Conservation (phyloP, 2,113 vertebrate genomes). For the Catharus bicknelli region DNA sequence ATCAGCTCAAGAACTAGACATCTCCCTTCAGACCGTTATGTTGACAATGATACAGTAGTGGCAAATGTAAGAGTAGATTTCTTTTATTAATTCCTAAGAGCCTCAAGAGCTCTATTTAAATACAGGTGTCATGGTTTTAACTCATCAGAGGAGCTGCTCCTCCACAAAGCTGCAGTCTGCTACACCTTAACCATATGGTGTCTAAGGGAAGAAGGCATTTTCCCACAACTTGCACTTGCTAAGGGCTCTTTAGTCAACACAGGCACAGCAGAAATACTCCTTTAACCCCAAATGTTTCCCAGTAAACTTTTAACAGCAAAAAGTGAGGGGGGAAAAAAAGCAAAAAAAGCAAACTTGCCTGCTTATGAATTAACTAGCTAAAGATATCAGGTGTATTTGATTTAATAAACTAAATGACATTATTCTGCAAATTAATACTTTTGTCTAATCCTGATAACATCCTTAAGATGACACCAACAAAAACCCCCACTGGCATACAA, state of each 20-base stretch:
- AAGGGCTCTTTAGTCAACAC: not conserved
- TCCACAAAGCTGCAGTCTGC: not conserved
- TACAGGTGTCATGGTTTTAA: not conserved
- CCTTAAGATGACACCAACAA: not conserved
- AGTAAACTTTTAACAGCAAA: not conserved
- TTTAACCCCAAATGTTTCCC: not conserved
- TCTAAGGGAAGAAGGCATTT: not conserved
- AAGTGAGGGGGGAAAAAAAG: accelerated
- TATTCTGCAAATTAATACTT: not conserved
- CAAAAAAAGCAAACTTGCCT: not conserved
- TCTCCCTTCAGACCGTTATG: not conserved
- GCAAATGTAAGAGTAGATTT: not conserved
- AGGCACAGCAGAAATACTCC: not conserved
- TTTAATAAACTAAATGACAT: not conserved
- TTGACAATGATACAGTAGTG: not conserved
- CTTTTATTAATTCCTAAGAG: not conserved
- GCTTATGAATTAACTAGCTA: not conserved
- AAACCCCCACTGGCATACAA: accelerated
- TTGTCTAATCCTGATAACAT: not conserved
- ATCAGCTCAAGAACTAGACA: not conserved
- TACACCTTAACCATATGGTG: accelerated
- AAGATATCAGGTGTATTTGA: not conserved
- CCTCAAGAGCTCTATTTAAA: not conserved
- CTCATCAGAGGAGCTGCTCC: not conserved
- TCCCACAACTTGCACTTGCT: not conserved